Conservation (phyloP, 1,140 invertebrate genomes). For the Aplysia californica region DNA sequence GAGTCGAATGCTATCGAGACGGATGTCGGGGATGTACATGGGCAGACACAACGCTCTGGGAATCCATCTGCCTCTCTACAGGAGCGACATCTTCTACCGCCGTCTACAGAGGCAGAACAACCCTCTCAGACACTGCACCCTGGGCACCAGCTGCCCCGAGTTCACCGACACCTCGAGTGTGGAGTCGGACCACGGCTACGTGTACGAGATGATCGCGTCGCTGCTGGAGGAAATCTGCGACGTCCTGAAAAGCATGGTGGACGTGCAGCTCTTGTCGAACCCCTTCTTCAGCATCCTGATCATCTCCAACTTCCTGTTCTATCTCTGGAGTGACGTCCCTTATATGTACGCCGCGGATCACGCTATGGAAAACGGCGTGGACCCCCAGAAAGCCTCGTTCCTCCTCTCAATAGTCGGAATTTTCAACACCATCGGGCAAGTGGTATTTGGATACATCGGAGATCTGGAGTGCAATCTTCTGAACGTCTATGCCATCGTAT, state of each 20-base stretch:
- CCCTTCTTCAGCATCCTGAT: constrained; percentile 51
- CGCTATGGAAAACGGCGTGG: constrained; percentile 48
- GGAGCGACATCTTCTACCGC: constrained; percentile 62
- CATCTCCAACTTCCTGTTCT: constrained; percentile 59
- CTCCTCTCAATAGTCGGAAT: constrained; percentile 90
- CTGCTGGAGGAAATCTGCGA: constrained; percentile 28
- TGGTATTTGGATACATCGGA: constrained; percentile 87
- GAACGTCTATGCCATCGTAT: constrained; percentile 56
- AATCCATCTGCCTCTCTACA: constrained; percentile 48
- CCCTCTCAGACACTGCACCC: constrained; percentile 27
- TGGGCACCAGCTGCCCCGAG: constrained; percentile 53
- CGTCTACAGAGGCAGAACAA: constrained; percentile 34
- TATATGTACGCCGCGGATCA: constrained; percentile 61
- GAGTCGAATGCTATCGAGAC: neutral
- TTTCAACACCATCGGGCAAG: constrained; percentile 76
- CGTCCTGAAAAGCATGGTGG: constrained; percentile 56
- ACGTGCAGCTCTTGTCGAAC: constrained; percentile 39
- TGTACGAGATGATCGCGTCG: constrained; percentile 21
- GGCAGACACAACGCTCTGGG: constrained; percentile 22
- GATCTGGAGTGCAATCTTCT: constrained; percentile 72
- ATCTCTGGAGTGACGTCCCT: constrained; percentile 61
- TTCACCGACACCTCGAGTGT: constrained; percentile 27
- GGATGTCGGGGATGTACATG: constrained; percentile 9
- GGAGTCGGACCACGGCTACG: neutral
- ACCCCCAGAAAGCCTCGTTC: constrained; percentile 82